Evolutionary conservation across 2,888 invertebrate species (phyloP).

Genomic region (Caenorhabditis virilis): DNA sequence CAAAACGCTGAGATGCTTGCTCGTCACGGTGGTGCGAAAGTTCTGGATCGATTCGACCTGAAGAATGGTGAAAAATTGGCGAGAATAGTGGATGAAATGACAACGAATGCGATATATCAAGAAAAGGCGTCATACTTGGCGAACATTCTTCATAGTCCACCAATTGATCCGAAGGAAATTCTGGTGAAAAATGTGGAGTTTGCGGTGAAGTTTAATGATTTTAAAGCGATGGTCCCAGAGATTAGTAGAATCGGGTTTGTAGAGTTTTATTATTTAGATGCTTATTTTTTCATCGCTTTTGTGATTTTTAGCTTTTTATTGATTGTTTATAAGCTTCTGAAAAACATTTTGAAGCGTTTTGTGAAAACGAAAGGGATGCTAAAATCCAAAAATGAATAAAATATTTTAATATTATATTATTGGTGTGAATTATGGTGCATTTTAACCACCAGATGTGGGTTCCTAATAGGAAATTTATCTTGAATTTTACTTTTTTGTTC

Average conservation of each 20-base stretch:
- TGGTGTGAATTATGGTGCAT: no score
- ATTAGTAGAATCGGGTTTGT: not conserved
- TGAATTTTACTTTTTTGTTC: no score
- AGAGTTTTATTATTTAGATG: slow-evolving; percentile 1
- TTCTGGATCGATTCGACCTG: slow-evolving; percentile 13
- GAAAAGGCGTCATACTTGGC: slow-evolving; percentile 9
- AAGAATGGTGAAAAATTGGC: not conserved
- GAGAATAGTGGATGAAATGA: not conserved
- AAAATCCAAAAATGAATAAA: no score
- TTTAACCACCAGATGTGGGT: no score
- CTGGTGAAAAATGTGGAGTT: slow-evolving; percentile 21
- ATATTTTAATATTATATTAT: no score
- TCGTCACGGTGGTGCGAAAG: slow-evolving; percentile 25
- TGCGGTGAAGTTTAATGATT: slow-evolving; percentile 10
- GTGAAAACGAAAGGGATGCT: no score
- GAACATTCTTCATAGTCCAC: slow-evolving; percentile 13
- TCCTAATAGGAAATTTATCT: no score
- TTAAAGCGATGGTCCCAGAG: not conserved
- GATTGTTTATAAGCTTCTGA: not conserved
- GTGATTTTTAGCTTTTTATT: not conserved
- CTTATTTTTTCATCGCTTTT: not conserved
- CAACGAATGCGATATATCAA: slow-evolving; percentile 8
- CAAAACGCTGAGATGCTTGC: slow-evolving; percentile 26
- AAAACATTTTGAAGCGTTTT: no score
- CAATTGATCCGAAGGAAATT: slow-evolving; percentile 18